Percentiles rank a stretch among this genome's conserved stretches.
These are phyloP conservation scores for Rhadina sibilatrix DNA, from an alignment of 2,113 vertebrate species.

Conservation along the genomic window DNA sequence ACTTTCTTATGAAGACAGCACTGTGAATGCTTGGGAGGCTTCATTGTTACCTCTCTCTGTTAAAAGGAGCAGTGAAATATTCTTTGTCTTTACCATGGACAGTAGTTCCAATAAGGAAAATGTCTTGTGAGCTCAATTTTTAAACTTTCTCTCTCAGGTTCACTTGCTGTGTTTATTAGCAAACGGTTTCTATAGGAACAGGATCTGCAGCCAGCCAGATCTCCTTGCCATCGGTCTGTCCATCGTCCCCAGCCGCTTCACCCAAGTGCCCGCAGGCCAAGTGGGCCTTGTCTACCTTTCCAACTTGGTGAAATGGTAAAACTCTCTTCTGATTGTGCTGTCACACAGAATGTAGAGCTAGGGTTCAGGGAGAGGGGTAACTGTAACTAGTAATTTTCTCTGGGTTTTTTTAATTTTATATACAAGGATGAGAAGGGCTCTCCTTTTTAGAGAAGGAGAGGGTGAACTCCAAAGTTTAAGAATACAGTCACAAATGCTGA, in stretches of 20 bases:
- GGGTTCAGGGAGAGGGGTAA: not conserved
- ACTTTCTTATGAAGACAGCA: not conserved
- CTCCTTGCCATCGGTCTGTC: conserved; percentile 88
- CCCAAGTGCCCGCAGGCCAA: conserved; percentile 61
- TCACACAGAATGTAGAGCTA: not conserved
- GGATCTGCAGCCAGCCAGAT: conserved; percentile 82
- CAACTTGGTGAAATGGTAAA: conserved; percentile 88
- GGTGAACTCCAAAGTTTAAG: not conserved
- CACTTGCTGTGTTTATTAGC: conserved; percentile 93
- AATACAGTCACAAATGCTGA: not conserved
- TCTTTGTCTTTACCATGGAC: not conserved
- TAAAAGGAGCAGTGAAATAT: not conserved
- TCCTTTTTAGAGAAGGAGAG: not conserved
- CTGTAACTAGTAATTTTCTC: not conserved
- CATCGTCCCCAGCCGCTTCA: conserved; percentile 80
- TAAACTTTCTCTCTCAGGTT: conserved; percentile 74
- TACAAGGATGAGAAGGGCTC: not conserved
- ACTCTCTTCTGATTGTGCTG: not conserved
- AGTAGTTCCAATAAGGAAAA: not conserved
- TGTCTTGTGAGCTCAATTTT: not conserved
- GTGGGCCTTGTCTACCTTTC: conserved; percentile 79
- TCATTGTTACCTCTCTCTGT: not conserved
- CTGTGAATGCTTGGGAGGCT: not conserved
- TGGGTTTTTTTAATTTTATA: not conserved
- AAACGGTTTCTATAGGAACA: conserved; percentile 85